Percentiles rank a stretch among this genome's conserved stretches.
phyloP scores from a whole-genome alignment of 2,888 invertebrate genomes.

The Andrena marginata region DNA sequence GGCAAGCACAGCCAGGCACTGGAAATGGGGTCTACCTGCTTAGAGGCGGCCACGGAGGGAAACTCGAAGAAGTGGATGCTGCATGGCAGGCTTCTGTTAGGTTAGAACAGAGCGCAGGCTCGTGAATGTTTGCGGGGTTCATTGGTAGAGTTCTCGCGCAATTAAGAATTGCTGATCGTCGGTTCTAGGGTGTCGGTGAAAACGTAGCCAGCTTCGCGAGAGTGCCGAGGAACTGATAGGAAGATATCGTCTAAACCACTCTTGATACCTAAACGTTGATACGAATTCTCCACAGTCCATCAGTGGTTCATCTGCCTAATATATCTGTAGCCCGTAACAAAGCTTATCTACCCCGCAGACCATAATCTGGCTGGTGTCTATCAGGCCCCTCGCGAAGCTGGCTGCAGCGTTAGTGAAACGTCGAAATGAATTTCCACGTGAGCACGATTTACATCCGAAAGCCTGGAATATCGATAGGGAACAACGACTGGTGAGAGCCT shows the following conservation, averaged over 20 bases:
- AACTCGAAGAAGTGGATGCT: constrained; percentile 77
- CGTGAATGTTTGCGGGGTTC: no score
- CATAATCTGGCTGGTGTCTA: constrained; percentile 1
- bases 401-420: background rate
- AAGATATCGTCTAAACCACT: no score
- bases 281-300: background rate
- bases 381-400: background rate
- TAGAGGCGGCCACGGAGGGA: constrained; percentile 68
- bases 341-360: background rate
- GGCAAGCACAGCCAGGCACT: constrained; percentile 67
- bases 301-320: background rate
- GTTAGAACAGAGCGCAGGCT: background rate
- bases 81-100: constrained; percentile 73
- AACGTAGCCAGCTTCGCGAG: no score
- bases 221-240: no score
- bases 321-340: background rate
- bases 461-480: constrained; percentile 29
- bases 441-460: constrained; percentile 36
- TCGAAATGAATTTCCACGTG: constrained; percentile 33
- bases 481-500: background rate
- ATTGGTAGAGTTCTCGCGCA: no score
- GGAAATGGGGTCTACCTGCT: constrained; percentile 67
- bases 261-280: no score
- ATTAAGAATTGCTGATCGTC: no score
- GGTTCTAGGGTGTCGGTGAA: no score